Base-by-base conservation (phyloP, 2,113 vertebrate genomes). In the Dolichallabes microphthalmus region DNA sequence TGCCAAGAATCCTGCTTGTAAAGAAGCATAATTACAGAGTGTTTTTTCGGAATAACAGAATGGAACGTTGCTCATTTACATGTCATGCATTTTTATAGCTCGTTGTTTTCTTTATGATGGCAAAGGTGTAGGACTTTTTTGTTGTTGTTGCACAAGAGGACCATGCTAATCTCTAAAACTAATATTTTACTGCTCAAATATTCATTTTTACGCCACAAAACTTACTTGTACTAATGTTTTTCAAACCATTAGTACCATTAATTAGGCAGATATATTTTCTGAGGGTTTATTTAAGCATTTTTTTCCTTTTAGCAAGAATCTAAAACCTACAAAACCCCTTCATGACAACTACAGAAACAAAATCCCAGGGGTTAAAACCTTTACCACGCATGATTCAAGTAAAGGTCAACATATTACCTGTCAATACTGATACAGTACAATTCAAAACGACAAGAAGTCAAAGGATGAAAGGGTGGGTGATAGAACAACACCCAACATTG, bases 401-500 rank as follows among this genome's bases (percentile, higher is more conserved):
- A 79, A 78, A 35, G 50, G 75, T 68, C 45, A 63, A 64, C 32
- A 17, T 27, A 52, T 50, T 61, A 45, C 14, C 9, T 32, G 39
- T 45, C 68, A 9, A 11, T 45, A 5, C n/a, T 13, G 22, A 73
- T 58, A 83, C 32, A 17, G 53, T 12, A 35, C 52, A 58, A 30
- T 82, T 64, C 68, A 19, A 73, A 86, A 52, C 6, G 79, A 25
- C 68, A 57, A 35, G 30, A 45, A 39, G 45, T 76, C 25, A 53
- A 76, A 75, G 69, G 79, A 79, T 52, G 22, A 45, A 45, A 45
- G 45, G 45, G 20, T 45, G 53, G 61, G 75, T 83, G 76, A 84
- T 79, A 75, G 69, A 76, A 69, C 50, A 81, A 61, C 68, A 61
- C 58, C 77, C 30, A 50, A 66, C 73, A 71, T 58, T 82, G 82